These are phyloP conservation scores for Falco peregrinus DNA, from an alignment of 2,797 vertebrate genomes.

Conservation along the genomic window DNA sequence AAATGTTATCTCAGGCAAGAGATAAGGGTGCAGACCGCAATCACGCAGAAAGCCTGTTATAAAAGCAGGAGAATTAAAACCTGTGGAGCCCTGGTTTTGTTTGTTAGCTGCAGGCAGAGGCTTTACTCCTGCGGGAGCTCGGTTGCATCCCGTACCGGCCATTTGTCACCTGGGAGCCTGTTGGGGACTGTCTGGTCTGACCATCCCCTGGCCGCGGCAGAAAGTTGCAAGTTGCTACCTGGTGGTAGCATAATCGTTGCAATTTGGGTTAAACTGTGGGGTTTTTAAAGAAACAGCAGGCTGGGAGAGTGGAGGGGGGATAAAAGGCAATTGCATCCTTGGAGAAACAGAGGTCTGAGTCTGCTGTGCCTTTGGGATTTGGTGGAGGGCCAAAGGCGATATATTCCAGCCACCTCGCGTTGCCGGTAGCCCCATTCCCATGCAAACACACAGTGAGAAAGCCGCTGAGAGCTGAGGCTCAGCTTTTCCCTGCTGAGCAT, in stretches of 20 bases:
- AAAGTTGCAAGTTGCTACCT: not conserved
- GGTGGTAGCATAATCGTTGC: not conserved
- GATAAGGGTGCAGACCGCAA: not conserved
- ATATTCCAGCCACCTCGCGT: not conserved
- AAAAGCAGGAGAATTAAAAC: not conserved
- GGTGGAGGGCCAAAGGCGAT: not conserved
- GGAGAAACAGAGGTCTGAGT: not conserved
- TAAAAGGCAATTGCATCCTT: not conserved
- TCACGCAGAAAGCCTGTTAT: not conserved
- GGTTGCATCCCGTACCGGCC: not conserved
- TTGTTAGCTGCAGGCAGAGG: not conserved
- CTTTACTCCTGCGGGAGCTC: not conserved
- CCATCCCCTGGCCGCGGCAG: not conserved
- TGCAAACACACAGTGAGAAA: not conserved
- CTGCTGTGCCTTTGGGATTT: not conserved
- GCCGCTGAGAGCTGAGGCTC: not conserved
- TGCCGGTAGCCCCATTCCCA: not conserved
- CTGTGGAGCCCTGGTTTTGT: not conserved
- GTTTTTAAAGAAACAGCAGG: fast-evolving
- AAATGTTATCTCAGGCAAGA: not conserved
- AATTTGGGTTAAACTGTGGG: not conserved
- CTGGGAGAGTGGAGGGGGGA: not conserved
- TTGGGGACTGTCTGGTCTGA: not conserved
- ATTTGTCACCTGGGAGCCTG: not conserved
- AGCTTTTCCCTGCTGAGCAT: not conserved